Base-by-base conservation (phyloP, 2,797 vertebrate genomes). In the Typhlichthys subterraneus region DNA sequence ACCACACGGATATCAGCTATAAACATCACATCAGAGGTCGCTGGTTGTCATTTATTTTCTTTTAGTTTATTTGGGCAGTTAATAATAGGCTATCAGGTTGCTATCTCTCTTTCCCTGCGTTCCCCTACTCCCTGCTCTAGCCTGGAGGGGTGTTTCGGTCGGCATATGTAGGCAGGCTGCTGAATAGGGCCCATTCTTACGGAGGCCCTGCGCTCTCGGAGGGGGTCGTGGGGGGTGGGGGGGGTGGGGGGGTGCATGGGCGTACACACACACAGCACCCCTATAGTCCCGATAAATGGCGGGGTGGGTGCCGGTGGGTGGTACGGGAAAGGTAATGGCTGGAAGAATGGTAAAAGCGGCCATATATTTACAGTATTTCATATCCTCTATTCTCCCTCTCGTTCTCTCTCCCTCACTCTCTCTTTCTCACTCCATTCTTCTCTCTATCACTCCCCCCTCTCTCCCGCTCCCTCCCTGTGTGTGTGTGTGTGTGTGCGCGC, bases 41-140 rank as follows among this genome's bases (percentile, higher is more conserved):
- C 33, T 63, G 80, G 69, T 82, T 83, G 75, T 79, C 57, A 57
- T 80, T 83, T 79, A 82, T 84, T 90, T 80, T 73, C 55, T 77
- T 76, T 88, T 73, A 82, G 88, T 93, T 92, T 92, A 92, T 93
- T 92, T 92, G 69, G 84, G 65, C 85, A 87, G 89, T 85, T 92
- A 92, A 93, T 92, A 87, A 91, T 79, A 89, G 90, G 88, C 88
- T 92, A 92, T 93, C 90, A 85, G 91, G 91, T 93, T 91, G 83
- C 91, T 88, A 88, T 93, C 91, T 91, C 77, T 85, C 84, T 88
- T 91, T 38, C 91, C 87, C 90, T 91, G 91, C 87, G 85, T 70
- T 74, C 70, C 72, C 65, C 72, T 83, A 77, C 85, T 84, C 78
- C 62, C 75, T 54, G 76, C 72, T 57, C 66, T 92, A 88, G 91